Percentiles rank a stretch among this genome's conserved stretches.
Conservation (phyloP, 64 coral and sea anemone species). For the Cladopsammia gracilis region DNA sequence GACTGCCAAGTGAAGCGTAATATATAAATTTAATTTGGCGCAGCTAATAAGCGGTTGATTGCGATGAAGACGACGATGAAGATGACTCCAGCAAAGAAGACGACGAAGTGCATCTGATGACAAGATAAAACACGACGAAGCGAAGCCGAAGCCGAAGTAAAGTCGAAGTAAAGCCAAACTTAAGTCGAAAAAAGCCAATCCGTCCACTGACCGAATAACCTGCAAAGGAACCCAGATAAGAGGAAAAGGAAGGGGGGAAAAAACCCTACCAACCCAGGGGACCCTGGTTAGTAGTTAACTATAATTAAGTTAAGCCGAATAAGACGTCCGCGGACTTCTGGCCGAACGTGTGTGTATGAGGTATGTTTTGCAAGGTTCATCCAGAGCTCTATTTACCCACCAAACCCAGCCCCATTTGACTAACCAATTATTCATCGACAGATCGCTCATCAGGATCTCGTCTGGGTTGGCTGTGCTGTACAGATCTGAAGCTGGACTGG, state of each 20-base stretch:
- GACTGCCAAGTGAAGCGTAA: constrained; percentile 22
- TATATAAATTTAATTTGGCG: neutral
- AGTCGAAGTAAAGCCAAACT: neutral
- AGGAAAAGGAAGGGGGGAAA: neutral
- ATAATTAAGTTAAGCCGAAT: constrained; percentile 15
- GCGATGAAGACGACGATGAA: neutral
- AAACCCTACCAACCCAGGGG: neutral
- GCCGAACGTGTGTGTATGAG: constrained; percentile 12
- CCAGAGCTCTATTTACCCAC: neutral
- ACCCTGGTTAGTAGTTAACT: neutral
- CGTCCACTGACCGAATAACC: neutral
- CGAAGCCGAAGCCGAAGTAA: neutral
- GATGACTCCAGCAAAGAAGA: neutral
- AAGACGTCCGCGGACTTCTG: constrained; percentile 21
- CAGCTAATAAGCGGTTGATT: neutral
- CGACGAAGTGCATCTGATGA: neutral
- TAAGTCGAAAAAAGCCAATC: neutral
- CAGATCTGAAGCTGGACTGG: too few relatives aligned
- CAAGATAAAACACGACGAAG: neutral
- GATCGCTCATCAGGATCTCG: too few relatives aligned
- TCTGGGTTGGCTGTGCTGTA: too few relatives aligned
- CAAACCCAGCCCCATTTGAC: neutral
- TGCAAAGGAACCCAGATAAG: constrained; percentile 9
- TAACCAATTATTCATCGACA: too few relatives aligned
- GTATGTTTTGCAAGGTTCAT: constrained; percentile 20